Evolutionary conservation across 2,113 vertebrate species (phyloP).

Genomic region (Gambusia affinis): DNA sequence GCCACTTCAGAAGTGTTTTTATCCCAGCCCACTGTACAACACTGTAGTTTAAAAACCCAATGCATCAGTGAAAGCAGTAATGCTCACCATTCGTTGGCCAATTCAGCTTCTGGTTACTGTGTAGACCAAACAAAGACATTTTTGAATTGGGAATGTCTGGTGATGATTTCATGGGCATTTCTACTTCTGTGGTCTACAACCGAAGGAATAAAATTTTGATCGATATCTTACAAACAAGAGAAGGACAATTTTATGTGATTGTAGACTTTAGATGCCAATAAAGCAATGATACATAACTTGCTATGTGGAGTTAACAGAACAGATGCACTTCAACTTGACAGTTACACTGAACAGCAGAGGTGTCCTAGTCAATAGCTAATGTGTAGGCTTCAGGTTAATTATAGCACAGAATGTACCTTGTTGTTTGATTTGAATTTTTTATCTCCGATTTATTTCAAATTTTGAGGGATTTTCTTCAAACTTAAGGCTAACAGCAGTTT

Average conservation of each 20-base stretch:
- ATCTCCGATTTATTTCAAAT: background rate
- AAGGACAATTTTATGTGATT: background rate
- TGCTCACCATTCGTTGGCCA: background rate
- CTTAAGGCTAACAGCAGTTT: background rate
- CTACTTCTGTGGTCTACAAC: background rate
- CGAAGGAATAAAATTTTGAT: background rate
- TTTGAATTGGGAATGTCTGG: background rate
- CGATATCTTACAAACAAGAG: background rate
- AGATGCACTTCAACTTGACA: background rate
- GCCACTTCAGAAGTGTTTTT: too few relatives aligned
- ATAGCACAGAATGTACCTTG: background rate
- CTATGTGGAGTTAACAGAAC: background rate
- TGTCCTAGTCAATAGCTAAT: too few relatives aligned
- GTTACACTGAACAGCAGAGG: too few relatives aligned
- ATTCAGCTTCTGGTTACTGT: background rate
- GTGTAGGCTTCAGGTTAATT: background rate
- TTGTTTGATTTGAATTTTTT: background rate
- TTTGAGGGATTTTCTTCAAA: background rate
- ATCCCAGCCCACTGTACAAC: background rate
- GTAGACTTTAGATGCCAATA: background rate
- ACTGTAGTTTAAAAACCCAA: background rate
- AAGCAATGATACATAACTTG: background rate
- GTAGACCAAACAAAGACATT: background rate
- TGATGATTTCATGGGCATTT: too few relatives aligned
- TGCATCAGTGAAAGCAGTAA: background rate